Percentiles rank a stretch among this genome's conserved stretches.
These are phyloP conservation scores for Microplitis manilae DNA, from an alignment of 2,888 invertebrate species.

Conservation along the genomic window DNA sequence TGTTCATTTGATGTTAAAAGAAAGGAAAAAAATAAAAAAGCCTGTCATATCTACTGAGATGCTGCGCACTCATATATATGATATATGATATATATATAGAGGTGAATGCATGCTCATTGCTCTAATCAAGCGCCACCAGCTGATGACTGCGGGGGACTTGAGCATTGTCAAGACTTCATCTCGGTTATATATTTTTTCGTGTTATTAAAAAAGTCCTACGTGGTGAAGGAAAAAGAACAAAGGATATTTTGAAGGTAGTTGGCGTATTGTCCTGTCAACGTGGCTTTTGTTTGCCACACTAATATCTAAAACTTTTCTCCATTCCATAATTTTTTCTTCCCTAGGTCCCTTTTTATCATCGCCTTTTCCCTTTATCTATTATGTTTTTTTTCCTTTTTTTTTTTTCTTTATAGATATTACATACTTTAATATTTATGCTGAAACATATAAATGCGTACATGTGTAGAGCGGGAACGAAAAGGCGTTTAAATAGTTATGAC, in stretches of 20 bases:
- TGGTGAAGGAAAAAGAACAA: slow-evolving; percentile 25
- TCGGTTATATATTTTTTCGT: slow-evolving; percentile 59
- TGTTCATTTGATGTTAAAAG: slow-evolving; percentile 3
- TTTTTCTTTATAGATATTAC: no score
- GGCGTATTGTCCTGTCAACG: slow-evolving; percentile 34
- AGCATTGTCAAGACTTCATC: slow-evolving; percentile 48
- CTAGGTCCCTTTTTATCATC: neutral
- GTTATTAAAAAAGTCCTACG: slow-evolving; percentile 67
- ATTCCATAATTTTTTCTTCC: slow-evolving; percentile 2
- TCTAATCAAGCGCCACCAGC: slow-evolving; percentile 34
- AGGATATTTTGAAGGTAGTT: slow-evolving; percentile 33
- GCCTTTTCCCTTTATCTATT: neutral
- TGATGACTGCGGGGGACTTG: slow-evolving; percentile 29
- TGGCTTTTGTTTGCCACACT: slow-evolving; percentile 31
- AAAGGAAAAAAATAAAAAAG: slow-evolving; percentile 13
- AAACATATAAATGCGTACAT: no score
- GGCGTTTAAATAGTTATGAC: slow-evolving; percentile 3
- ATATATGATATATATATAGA: neutral
- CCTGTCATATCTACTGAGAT: neutral
- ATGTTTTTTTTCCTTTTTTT: neutral
- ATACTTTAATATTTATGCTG: no score
- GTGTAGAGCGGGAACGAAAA: neutral
- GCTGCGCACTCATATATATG: neutral
- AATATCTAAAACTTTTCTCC: slow-evolving; percentile 11
- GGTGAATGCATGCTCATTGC: slow-evolving; percentile 21